Evolutionary conservation across 2,113 vertebrate species (phyloP).

Genomic region (Choloepus hoffmanni): DNA sequence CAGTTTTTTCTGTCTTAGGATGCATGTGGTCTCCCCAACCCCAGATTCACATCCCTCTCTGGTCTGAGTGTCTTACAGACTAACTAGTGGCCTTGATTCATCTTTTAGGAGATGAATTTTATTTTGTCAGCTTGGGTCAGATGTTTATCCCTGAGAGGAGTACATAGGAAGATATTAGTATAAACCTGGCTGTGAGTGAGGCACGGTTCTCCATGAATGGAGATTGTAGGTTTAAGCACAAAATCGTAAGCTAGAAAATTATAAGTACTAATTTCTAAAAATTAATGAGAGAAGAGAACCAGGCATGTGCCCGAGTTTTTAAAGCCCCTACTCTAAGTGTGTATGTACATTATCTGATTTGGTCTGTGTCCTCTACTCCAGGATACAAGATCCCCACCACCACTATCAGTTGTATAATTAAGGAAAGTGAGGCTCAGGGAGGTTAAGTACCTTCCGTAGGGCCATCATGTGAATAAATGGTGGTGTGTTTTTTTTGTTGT

Average conservation of each 20-base stretch:
- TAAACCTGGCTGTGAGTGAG: neutral
- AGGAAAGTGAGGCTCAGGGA: neutral
- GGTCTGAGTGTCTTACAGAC: neutral
- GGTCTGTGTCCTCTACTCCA: neutral
- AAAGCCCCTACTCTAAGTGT: neutral
- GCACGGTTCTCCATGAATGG: neutral
- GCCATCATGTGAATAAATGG: neutral
- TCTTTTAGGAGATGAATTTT: slow-evolving; percentile 6
- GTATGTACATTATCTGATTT: neutral
- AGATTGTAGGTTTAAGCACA: neutral
- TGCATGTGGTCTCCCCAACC: neutral
- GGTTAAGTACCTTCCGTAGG: neutral
- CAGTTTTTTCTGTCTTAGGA: neutral
- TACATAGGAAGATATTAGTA: neutral
- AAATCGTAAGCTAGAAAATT: neutral
- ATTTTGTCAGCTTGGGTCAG: neutral
- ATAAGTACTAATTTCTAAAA: slow-evolving; percentile 11
- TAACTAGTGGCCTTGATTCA: neutral
- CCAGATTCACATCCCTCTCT: neutral
- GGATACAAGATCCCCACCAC: neutral
- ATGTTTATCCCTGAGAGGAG: neutral
- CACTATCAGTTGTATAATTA: neutral
- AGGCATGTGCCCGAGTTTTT: neutral
- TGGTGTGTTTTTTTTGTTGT: neutral
- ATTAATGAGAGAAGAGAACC: neutral